phyloP scores from a whole-genome alignment of 2,113 vertebrate species.

The Cottus gobio region DNA sequence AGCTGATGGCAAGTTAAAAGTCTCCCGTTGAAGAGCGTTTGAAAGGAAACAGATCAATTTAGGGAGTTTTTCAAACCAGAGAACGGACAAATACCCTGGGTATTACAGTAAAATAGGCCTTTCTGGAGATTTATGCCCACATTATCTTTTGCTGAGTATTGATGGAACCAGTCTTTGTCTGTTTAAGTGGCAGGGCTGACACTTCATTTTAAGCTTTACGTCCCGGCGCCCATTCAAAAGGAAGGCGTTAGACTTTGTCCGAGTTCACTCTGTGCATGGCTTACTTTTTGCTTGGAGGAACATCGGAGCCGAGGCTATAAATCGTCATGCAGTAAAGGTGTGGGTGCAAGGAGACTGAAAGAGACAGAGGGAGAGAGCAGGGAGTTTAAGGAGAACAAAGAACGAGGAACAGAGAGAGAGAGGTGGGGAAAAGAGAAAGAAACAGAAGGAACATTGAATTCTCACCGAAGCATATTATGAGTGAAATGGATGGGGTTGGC shows the following conservation, averaged over 20 bases:
- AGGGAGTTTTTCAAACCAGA: conserved; percentile 17
- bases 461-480: conserved; percentile 76
- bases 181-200: conserved; percentile 41
- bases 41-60: conserved; percentile 28
- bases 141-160: conserved; percentile 49
- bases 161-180: conserved; percentile 56
- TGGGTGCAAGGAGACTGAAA: conserved; percentile 24
- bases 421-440: conserved; percentile 1
- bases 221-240: conserved; percentile 42
- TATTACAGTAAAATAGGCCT: conserved; percentile 6
- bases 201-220: conserved; percentile 60
- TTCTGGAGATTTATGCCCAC: conserved; percentile 47
- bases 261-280: conserved; percentile 34
- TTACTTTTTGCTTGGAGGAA: conserved; percentile 42
- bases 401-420: conserved; percentile 26
- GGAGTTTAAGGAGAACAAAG: conserved; percentile 53
- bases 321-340: conserved; percentile 60
- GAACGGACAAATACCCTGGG: neutral
- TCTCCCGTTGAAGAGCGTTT: conserved; percentile 4
- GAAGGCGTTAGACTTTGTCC: conserved; percentile 33
- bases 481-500: conserved; percentile 56
- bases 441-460: conserved; percentile 68
- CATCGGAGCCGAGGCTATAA: conserved; percentile 45
- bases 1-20: conserved; percentile 16
- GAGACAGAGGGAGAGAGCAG: neutral